phyloP scores from a whole-genome alignment of 2,888 invertebrate genomes.

The Amphiduros pacificus region DNA sequence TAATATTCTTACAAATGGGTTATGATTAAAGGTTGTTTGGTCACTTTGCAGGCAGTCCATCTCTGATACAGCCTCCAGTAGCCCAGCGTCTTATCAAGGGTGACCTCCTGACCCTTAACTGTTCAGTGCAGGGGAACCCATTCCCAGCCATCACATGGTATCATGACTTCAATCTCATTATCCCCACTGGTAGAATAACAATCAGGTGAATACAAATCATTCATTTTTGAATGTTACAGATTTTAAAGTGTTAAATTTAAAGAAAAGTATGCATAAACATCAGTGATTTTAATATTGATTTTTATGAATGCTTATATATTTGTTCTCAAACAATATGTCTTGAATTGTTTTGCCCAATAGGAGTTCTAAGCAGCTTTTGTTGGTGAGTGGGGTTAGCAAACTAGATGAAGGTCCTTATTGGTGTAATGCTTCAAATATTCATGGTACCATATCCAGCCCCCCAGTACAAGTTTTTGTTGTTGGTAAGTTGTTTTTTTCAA shows the following conservation, averaged over 20 bases:
- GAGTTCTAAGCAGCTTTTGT: conserved; percentile 40
- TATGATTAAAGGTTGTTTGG: no score
- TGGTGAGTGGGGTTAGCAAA: conserved; percentile 42
- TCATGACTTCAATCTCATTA: not conserved
- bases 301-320: no score
- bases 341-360: not conserved
- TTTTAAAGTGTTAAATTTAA: no score
- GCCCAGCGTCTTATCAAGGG: conserved; percentile 24
- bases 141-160: conserved; percentile 43
- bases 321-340: no score
- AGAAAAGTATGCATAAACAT: no score
- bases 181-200: not conserved
- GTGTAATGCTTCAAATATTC: conserved; percentile 43
- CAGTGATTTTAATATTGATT: no score
- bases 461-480: conserved; percentile 40
- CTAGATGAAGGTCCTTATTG: conserved; percentile 46
- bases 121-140: conserved; percentile 44
- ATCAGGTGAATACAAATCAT: conserved; percentile 6
- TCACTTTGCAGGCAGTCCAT: not conserved
- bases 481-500: no score
- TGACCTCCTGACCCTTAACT: conserved; percentile 40
- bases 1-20: no score
- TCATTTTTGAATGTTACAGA: no score
- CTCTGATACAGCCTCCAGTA: conserved; percentile 7
- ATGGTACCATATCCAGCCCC: conserved; percentile 36